Conservation (phyloP, 2,888 invertebrate species). For the Euclidia mi region DNA sequence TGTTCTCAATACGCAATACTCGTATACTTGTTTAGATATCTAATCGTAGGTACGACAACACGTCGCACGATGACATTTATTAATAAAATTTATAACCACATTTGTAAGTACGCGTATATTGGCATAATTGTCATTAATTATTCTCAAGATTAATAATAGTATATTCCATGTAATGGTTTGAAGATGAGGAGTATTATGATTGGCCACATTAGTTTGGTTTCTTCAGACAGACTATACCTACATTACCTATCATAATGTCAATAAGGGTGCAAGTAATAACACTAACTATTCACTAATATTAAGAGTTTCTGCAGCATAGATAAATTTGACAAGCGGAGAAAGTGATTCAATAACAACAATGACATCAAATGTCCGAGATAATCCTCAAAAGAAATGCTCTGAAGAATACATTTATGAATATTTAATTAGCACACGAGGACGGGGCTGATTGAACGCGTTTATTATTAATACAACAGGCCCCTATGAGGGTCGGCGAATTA, state of each 20-base stretch:
- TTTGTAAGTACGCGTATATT: neutral
- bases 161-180: constrained; percentile 2
- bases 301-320: neutral
- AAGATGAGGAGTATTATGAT: too few relatives aligned
- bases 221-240: neutral
- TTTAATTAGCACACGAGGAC: constrained; percentile 79
- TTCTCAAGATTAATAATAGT: neutral
- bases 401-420: constrained; percentile 62
- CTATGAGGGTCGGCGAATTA: constrained; percentile 78
- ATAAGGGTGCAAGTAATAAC: neutral
- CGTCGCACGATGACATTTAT: constrained; percentile 29
- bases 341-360: constrained; percentile 36
- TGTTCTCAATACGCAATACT: constrained; percentile 79
- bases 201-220: too few relatives aligned
- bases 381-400: constrained; percentile 30
- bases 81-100: constrained; percentile 22
- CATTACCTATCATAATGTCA: too few relatives aligned
- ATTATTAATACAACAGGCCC: constrained; percentile 78
- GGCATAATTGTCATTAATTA: constrained; percentile 14
- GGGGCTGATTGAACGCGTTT: constrained; percentile 77
- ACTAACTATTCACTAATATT: too few relatives aligned
- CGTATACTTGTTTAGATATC: constrained; percentile 63
- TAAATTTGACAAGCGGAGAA: constrained; percentile 8
- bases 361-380: constrained; percentile 38
- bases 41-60: constrained; percentile 43